Percentiles rank a stretch among this genome's conserved stretches.
Conservation (phyloP, 2,797 vertebrate species). For the Erithacus rubecula region DNA sequence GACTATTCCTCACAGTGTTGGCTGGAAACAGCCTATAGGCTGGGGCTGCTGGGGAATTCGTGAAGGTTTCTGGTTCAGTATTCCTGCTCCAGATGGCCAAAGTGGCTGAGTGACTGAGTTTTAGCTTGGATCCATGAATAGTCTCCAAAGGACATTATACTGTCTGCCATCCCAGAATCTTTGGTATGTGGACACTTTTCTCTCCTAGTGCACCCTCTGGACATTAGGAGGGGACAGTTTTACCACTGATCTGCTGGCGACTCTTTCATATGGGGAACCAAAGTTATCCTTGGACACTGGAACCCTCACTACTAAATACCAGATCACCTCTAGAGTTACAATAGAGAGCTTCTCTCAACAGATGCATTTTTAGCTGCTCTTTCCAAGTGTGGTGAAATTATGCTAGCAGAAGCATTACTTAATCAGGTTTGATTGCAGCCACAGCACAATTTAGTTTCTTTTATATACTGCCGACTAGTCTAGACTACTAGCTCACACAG, state of each 20-base stretch:
- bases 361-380: conserved; percentile 2
- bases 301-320: not conserved
- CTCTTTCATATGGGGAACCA: not conserved
- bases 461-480: conserved; percentile 8
- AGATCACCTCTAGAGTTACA: not conserved
- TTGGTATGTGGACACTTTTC: not conserved
- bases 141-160: not conserved
- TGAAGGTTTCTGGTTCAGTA: not conserved
- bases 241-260: not conserved
- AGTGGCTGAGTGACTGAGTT: not conserved
- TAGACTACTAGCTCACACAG: conserved; percentile 41
- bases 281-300: not conserved
- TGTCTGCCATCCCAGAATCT: not conserved
- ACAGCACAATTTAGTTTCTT: conserved; percentile 32
- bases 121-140: not conserved
- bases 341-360: not conserved
- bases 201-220: not conserved
- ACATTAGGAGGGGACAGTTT: not conserved
- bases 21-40: not conserved
- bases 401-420: conserved; percentile 24
- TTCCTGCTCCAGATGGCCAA: not conserved
- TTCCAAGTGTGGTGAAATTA: conserved; percentile 31
- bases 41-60: not conserved
- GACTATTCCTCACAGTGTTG: not conserved
- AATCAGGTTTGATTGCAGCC: conserved; percentile 60